phyloP scores from a whole-genome alignment of 2,888 invertebrate genomes.

The Saturnia japonica region DNA sequence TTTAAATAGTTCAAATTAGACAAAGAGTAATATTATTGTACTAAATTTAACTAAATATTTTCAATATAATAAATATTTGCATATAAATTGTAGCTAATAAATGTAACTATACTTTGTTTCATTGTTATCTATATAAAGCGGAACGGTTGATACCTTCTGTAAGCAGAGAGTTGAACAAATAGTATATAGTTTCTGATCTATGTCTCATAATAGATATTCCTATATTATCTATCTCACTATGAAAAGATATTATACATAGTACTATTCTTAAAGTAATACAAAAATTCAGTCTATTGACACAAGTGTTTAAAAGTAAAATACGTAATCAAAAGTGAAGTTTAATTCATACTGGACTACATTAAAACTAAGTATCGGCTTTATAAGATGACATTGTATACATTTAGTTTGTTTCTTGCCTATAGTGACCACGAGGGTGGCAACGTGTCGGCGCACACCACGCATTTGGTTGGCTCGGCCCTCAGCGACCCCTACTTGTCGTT shows the following conservation, averaged over 20 bases:
- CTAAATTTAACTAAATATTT: not conserved
- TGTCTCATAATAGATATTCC: not conserved
- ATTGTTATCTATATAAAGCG: not conserved
- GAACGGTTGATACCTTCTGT: not conserved
- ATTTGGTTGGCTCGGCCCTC: slow-evolving; percentile 95
- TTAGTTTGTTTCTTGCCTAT: slow-evolving; percentile 30
- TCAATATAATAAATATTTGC: not conserved
- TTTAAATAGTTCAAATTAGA: not conserved
- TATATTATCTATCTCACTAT: not conserved
- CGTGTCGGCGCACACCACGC: slow-evolving; percentile 96
- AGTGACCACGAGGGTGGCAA: slow-evolving; percentile 98
- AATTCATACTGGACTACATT: not conserved
- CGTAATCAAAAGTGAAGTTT: not conserved
- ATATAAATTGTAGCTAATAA: not conserved
- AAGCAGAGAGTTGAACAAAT: not conserved
- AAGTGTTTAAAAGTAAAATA: not conserved
- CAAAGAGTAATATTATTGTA: not conserved
- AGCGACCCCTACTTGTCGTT: slow-evolving; percentile 97
- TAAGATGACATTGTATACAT: not conserved
- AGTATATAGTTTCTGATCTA: not conserved
- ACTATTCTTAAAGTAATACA: not conserved
- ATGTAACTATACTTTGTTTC: not conserved
- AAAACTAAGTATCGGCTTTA: not conserved
- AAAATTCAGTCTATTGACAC: not conserved
- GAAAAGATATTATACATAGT: not conserved